Evolutionary conservation across 2,797 vertebrate species (phyloP).

Genomic region (Platyrinchus mystaceus): DNA sequence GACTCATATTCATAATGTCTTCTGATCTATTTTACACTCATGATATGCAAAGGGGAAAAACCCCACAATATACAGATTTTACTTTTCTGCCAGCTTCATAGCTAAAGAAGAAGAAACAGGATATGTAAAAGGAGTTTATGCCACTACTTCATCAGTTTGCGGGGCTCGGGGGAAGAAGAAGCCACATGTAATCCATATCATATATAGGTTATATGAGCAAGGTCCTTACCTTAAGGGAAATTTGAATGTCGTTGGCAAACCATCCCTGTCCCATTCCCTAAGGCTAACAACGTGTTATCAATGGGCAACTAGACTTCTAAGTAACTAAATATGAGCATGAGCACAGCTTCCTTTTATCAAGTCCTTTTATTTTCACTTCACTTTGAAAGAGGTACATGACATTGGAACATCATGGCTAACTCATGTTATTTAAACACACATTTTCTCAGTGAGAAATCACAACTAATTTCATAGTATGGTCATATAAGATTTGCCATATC

Average conservation of each 20-base stretch:
- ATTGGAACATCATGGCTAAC: slow-evolving; percentile 33
- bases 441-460: slow-evolving; percentile 43
- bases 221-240: not conserved
- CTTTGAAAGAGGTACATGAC: not conserved
- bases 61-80: not conserved
- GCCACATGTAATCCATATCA: not conserved
- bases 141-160: not conserved
- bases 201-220: not conserved
- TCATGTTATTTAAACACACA: slow-evolving; percentile 41
- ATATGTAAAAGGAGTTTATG: slow-evolving; percentile 16
- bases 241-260: not conserved
- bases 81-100: slow-evolving; percentile 1
- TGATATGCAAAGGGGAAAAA: not conserved
- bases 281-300: not conserved
- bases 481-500: not conserved
- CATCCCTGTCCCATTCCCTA: not conserved
- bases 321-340: not conserved
- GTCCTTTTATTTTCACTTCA: not conserved
- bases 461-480: slow-evolving; percentile 24
- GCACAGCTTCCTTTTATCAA: not conserved
- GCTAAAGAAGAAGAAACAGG: not conserved
- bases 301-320: not conserved
- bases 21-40: slow-evolving; percentile 4
- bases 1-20: slow-evolving; percentile 23
- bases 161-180: rapidly evolving